Conservation (phyloP, 2,888 invertebrate genomes). For the Crocallis elinguaria region DNA sequence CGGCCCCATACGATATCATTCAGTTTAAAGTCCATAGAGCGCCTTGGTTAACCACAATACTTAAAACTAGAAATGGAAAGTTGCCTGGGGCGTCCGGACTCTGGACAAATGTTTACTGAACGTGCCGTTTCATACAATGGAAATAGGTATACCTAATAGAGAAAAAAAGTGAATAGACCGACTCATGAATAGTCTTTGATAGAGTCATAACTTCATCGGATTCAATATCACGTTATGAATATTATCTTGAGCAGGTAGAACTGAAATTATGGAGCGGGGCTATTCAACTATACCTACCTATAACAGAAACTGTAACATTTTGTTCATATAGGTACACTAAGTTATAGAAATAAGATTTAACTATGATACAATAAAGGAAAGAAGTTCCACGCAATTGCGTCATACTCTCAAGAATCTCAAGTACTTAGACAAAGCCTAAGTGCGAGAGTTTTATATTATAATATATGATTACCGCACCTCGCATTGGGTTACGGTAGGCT, state of each 20-base stretch:
- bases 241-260: too few relatives aligned
- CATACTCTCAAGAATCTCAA: neutral
- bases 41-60: conserved; percentile 70
- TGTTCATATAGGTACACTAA: too few relatives aligned
- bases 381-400: neutral
- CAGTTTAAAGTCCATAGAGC: conserved; percentile 60
- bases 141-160: conserved; percentile 27
- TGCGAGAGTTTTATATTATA: conserved; percentile 1
- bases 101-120: conserved; percentile 70
- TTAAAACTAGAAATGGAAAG: conserved; percentile 79
- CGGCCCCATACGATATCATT: conserved; percentile 50
- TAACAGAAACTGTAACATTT: too few relatives aligned
- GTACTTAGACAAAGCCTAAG: neutral
- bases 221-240: too few relatives aligned
- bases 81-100: conserved; percentile 48
- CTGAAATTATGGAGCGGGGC: too few relatives aligned
- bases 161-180: neutral
- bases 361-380: too few relatives aligned
- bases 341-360: too few relatives aligned
- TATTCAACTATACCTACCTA: too few relatives aligned
- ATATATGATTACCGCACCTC: conserved; percentile 28
- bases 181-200: neutral
- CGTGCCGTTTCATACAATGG: conserved; percentile 52
- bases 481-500: conserved; percentile 27
- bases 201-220: too few relatives aligned